Conservation (phyloP, 2,113 vertebrate genomes). For the Xiphophorus maculatus region DNA sequence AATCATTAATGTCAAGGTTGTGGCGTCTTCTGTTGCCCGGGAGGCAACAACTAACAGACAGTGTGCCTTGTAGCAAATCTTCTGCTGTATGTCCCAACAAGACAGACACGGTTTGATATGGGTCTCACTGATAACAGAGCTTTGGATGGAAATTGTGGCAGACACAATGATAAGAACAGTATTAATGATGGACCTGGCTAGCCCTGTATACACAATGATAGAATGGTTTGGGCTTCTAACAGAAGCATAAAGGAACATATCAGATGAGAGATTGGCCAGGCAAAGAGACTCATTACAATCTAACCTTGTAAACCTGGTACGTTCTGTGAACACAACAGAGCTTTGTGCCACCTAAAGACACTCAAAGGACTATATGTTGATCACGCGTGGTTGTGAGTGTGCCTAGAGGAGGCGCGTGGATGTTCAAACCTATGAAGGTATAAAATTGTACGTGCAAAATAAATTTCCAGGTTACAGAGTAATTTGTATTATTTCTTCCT, state of each 20-base stretch:
- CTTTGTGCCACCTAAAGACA: slow-evolving; percentile 60
- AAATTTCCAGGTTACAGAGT: background rate
- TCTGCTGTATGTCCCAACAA: slow-evolving; percentile 63
- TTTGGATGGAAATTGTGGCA: slow-evolving; percentile 64
- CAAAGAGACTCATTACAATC: slow-evolving; percentile 63
- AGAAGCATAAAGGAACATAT: slow-evolving; percentile 63
- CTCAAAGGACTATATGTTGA: slow-evolving; percentile 44
- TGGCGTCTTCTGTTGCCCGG: slow-evolving; percentile 65
- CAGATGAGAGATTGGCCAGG: slow-evolving; percentile 62
- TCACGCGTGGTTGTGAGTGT: slow-evolving; percentile 18
- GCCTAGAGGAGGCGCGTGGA: slow-evolving; percentile 10
- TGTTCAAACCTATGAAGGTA: slow-evolving; percentile 8
- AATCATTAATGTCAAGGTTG: slow-evolving; percentile 78
- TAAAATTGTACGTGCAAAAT: slow-evolving; percentile 12
- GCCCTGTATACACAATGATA: slow-evolving; percentile 69
- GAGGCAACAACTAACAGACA: slow-evolving; percentile 68
- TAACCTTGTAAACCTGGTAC: slow-evolving; percentile 71
- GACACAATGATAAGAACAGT: slow-evolving; percentile 70
- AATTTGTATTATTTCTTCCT: background rate
- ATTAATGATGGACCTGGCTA: slow-evolving; percentile 73
- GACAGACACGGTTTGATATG: slow-evolving; percentile 72
- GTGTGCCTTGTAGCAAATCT: slow-evolving; percentile 63
- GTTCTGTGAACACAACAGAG: slow-evolving; percentile 52
- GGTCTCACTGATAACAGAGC: slow-evolving; percentile 73
- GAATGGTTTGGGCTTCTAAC: slow-evolving; percentile 62